Percentiles rank a stretch among this genome's conserved stretches.
Conservation (phyloP, 2,888 invertebrate species). For the Drosophila aldrichi region DNA sequence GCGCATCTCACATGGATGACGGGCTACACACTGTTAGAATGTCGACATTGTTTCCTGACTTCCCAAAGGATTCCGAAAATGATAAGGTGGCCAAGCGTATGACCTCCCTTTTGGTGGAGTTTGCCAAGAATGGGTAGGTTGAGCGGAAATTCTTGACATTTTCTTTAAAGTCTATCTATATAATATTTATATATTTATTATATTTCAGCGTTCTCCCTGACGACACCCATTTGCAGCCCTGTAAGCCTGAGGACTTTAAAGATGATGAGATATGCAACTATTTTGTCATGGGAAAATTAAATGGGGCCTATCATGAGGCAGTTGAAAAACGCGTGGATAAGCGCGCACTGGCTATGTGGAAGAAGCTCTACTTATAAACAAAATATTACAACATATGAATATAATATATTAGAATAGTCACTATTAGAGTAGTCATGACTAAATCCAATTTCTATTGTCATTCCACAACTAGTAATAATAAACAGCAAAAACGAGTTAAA, state of each 20-base stretch:
- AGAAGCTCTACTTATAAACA: slow-evolving; percentile 36
- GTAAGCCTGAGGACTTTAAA: slow-evolving; percentile 51
- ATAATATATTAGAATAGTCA: background rate
- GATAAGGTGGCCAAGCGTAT: slow-evolving; percentile 81
- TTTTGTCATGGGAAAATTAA: slow-evolving; percentile 60
- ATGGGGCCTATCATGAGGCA: slow-evolving; percentile 41
- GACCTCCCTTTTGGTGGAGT: slow-evolving; percentile 85
- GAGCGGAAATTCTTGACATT: background rate
- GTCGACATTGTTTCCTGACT: slow-evolving; percentile 81
- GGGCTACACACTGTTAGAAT: slow-evolving; percentile 85
- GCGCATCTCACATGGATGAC: slow-evolving; percentile 86
- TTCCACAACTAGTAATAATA: background rate
- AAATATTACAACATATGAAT: background rate
- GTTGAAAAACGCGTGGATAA: slow-evolving; percentile 40
- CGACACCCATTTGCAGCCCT: slow-evolving; percentile 24
- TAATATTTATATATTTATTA: background rate
- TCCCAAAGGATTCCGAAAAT: slow-evolving; percentile 78
- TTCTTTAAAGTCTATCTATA: background rate
- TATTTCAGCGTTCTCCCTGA: slow-evolving; percentile 41
- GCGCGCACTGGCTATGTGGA: slow-evolving; percentile 50
- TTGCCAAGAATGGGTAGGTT: slow-evolving; percentile 86
- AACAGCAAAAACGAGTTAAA: background rate
- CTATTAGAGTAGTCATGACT: background rate
- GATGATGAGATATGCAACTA: slow-evolving; percentile 77
- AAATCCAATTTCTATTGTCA: background rate